phyloP scores from a whole-genome alignment of 53 echinoderm and acorn worm species.

The Holothuria leucospilota region DNA sequence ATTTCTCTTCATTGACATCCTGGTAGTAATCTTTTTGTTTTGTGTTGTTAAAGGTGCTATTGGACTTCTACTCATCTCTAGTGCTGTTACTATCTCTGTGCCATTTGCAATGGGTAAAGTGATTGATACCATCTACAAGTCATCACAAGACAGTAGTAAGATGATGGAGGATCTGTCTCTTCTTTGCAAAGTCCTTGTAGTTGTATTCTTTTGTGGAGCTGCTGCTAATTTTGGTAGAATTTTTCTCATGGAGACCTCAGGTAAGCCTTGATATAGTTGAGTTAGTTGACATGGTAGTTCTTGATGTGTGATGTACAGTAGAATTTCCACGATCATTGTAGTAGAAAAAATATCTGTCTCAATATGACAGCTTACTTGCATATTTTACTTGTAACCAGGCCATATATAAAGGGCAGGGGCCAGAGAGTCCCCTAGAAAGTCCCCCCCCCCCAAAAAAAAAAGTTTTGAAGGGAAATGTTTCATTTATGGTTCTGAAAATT shows the following conservation, averaged over 20 bases:
- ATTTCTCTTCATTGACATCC: too few relatives aligned
- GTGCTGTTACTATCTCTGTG: constrained; percentile 86
- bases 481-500: too few relatives aligned
- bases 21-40: not conserved
- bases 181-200: constrained; percentile 65
- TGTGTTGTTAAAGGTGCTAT: constrained; percentile 67
- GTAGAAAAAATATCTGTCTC: too few relatives aligned
- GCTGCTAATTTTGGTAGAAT: constrained; percentile 89
- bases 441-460: too few relatives aligned
- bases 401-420: too few relatives aligned
- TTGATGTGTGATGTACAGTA: too few relatives aligned
- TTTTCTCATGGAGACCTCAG: constrained; percentile 92
- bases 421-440: too few relatives aligned
- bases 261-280: constrained; percentile 23
- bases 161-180: constrained; percentile 79
- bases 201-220: constrained; percentile 85
- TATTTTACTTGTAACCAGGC: too few relatives aligned
- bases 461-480: too few relatives aligned
- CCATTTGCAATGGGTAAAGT: constrained; percentile 94
- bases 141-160: constrained; percentile 57
- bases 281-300: too few relatives aligned
- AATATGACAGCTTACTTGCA: too few relatives aligned
- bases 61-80: constrained; percentile 83
- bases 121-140: constrained; percentile 86
- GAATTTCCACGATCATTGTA: too few relatives aligned